These are phyloP conservation scores for Microcaecilia unicolor DNA, from an alignment of 2,797 vertebrate genomes.

Conservation along the genomic window DNA sequence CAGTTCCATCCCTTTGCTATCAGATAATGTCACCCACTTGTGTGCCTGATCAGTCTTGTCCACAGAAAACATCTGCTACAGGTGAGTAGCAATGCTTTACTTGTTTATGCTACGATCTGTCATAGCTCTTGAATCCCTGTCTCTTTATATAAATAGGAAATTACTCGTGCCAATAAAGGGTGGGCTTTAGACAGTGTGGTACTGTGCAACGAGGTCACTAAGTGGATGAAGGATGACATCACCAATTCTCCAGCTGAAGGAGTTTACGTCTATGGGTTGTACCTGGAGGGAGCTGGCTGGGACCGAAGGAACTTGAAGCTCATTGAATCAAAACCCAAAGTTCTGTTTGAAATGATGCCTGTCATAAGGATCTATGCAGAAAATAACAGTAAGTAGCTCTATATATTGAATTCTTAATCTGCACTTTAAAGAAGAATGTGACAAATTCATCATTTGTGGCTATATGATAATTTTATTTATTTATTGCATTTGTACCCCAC, in stretches of 20 bases:
- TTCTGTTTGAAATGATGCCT: conserved; percentile 86
- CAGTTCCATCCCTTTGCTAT: too few relatives aligned
- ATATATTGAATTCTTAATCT: too few relatives aligned
- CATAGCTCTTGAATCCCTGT: not conserved
- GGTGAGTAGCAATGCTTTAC: too few relatives aligned
- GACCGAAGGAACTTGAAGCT: conserved; percentile 79
- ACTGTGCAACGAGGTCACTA: conserved; percentile 85
- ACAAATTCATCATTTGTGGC: too few relatives aligned
- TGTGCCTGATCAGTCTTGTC: too few relatives aligned
- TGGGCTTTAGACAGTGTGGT: conserved; percentile 90
- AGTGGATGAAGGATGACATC: conserved; percentile 89
- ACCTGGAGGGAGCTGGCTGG: conserved; percentile 91
- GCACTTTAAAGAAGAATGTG: too few relatives aligned
- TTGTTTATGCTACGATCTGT: not conserved
- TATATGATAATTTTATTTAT: too few relatives aligned
- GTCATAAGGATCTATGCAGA: conserved; percentile 89
- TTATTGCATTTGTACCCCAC: too few relatives aligned
- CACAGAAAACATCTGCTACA: too few relatives aligned
- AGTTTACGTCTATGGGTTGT: conserved; percentile 83
- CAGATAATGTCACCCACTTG: too few relatives aligned
- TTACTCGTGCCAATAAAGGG: conserved; percentile 83
- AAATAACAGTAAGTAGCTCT: conserved; percentile 71
- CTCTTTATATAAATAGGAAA: conserved; percentile 61
- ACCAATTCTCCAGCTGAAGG: conserved; percentile 73
- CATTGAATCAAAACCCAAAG: conserved; percentile 83